Evolutionary conservation across 2,113 vertebrate species (phyloP).

Genomic region (Phrynocephalus versicolor): DNA sequence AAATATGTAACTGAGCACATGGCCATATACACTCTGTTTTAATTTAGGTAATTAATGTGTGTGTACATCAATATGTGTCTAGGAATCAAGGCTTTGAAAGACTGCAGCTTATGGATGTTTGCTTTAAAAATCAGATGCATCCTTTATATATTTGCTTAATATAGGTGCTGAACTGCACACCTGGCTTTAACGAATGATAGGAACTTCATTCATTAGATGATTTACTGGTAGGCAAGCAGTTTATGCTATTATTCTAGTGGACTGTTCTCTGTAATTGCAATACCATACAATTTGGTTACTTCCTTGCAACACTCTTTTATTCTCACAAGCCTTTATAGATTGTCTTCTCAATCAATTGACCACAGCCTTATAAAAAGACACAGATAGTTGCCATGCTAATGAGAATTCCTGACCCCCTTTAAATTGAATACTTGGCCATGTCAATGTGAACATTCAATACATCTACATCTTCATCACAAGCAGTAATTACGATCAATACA

Average conservation of each 20-base stretch:
- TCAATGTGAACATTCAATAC: constrained; percentile 29
- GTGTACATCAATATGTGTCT: background rate
- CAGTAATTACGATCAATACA: constrained; percentile 39
- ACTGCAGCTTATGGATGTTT: background rate
- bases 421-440: constrained; percentile 31
- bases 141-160: background rate
- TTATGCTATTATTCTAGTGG: constrained; percentile 18
- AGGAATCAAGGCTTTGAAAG: background rate
- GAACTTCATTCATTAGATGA: constrained; percentile 18
- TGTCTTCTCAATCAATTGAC: constrained; percentile 31
- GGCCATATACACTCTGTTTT: background rate
- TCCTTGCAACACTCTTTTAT: constrained; percentile 29
- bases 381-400: constrained; percentile 27
- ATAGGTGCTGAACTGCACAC: background rate
- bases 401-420: constrained; percentile 34
- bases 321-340: constrained; percentile 30
- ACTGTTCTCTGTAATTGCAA: constrained; percentile 19
- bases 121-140: background rate
- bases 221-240: constrained; percentile 17
- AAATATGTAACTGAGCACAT: background rate
- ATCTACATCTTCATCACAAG: constrained; percentile 34
- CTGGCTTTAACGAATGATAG: constrained; percentile 10
- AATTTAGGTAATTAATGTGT: background rate
- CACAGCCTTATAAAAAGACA: constrained; percentile 19
- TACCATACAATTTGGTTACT: constrained; percentile 30